Percentiles rank a stretch among this genome's conserved stretches.
phyloP scores from a whole-genome alignment of 2,113 vertebrate species.

The Catharus fuscescens region DNA sequence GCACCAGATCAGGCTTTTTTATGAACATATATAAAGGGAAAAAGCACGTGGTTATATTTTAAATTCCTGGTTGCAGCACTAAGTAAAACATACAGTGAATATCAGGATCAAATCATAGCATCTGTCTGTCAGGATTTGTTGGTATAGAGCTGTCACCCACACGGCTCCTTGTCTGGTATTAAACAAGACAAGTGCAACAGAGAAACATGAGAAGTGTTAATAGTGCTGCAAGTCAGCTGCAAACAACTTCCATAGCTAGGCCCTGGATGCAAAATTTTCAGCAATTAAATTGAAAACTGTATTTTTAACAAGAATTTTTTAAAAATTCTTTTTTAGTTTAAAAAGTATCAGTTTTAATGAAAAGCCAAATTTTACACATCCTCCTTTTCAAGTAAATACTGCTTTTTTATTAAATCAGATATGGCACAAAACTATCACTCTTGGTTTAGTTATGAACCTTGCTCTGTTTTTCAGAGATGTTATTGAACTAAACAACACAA shows the following conservation, averaged over 20 bases:
- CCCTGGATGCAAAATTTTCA: neutral
- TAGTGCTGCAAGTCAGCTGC: neutral
- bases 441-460: neutral
- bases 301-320: neutral
- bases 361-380: neutral
- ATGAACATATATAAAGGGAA: neutral
- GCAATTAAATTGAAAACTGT: neutral
- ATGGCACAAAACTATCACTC: neutral
- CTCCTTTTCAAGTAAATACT: neutral
- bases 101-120: constrained; percentile 20
- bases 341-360: neutral
- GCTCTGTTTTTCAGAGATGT: neutral
- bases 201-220: constrained; percentile 20
- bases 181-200: constrained; percentile 28
- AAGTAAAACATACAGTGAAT: constrained; percentile 8
- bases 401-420: neutral
- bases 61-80: neutral
- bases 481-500: neutral
- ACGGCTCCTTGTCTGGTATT: neutral
- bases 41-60: neutral
- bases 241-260: neutral
- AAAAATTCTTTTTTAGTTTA: neutral
- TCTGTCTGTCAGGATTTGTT: constrained; percentile 46
- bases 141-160: constrained; percentile 31
- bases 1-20: neutral